Evolutionary conservation across 1,140 invertebrate species (phyloP).

Genomic region (Matsumurasca onukii): DNA sequence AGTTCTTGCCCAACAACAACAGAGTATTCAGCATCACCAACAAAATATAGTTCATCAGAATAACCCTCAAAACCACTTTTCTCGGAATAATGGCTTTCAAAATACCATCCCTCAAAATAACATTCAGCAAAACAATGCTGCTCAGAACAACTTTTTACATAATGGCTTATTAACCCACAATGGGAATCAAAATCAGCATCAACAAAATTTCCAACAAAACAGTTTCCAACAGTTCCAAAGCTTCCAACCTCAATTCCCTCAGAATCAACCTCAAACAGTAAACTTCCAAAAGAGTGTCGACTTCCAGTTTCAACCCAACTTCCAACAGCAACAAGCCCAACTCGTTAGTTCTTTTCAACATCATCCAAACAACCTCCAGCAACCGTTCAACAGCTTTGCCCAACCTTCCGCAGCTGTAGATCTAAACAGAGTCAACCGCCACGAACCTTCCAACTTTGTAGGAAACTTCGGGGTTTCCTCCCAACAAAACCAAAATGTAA

Average conservation of each 20-base stretch:
- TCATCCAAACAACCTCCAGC: slow-evolving; percentile 10
- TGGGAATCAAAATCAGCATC: no score
- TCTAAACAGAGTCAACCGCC: slow-evolving; percentile 42
- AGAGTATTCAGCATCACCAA: no score
- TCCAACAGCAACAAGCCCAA: slow-evolving; percentile 4
- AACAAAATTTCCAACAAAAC: slow-evolving; percentile 2
- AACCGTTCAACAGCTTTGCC: not conserved
- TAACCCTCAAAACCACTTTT: no score
- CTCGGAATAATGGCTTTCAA: no score
- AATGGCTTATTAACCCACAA: no score
- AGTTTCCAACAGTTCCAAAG: slow-evolving; percentile 38
- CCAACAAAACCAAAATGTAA: no score
- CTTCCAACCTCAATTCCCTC: slow-evolving; percentile 37
- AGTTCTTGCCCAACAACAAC: slow-evolving; percentile 20
- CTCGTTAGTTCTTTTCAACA: no score
- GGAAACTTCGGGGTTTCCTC: slow-evolving; percentile 40
- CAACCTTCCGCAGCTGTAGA: slow-evolving; percentile 44
- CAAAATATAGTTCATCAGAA: no score
- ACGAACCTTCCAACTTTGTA: slow-evolving; percentile 38
- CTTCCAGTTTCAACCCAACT: slow-evolving; percentile 41
- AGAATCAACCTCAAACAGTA: slow-evolving; percentile 42
- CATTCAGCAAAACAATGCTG: no score
- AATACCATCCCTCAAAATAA: no score
- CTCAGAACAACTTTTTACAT: no score
- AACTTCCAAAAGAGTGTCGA: slow-evolving; percentile 50